Percentiles rank a stretch among this genome's conserved stretches.
Evolutionary conservation across 2,888 invertebrate genomes (phyloP).

Genomic region (Dryobota labecula): DNA sequence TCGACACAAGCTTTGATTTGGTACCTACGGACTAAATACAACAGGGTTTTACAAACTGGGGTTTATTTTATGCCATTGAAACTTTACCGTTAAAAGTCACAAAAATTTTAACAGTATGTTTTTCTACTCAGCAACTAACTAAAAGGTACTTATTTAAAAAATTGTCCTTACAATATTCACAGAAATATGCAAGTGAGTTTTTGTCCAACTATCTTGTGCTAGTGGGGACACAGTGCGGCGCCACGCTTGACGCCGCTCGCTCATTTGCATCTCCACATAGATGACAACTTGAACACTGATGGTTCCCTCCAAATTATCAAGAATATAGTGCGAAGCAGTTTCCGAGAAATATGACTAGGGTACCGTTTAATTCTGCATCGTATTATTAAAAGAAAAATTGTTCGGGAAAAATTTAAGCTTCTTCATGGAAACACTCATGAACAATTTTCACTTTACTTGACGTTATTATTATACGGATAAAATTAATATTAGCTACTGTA

Average conservation of each 20-base stretch:
- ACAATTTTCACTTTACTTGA: background rate
- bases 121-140: background rate
- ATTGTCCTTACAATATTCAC: background rate
- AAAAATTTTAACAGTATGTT: background rate
- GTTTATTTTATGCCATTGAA: background rate
- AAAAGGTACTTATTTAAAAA: background rate
- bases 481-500: background rate
- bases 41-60: background rate
- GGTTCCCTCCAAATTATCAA: constrained; percentile 53
- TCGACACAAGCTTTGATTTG: background rate
- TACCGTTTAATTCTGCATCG: background rate
- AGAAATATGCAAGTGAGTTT: constrained; percentile 9
- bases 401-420: background rate
- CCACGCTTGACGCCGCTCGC: constrained; percentile 72
- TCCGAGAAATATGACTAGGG: constrained; percentile 1
- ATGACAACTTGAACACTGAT: constrained; percentile 70
- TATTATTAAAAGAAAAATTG: background rate
- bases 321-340: constrained; percentile 40
- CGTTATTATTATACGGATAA: background rate
- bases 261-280: constrained; percentile 84
- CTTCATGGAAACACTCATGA: background rate
- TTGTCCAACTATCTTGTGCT: constrained; percentile 17
- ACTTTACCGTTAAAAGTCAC: background rate
- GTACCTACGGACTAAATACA: background rate
- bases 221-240: constrained; percentile 69